Conservation (phyloP, 1,140 invertebrate species). For the Schlechtendalia chinensis region DNA sequence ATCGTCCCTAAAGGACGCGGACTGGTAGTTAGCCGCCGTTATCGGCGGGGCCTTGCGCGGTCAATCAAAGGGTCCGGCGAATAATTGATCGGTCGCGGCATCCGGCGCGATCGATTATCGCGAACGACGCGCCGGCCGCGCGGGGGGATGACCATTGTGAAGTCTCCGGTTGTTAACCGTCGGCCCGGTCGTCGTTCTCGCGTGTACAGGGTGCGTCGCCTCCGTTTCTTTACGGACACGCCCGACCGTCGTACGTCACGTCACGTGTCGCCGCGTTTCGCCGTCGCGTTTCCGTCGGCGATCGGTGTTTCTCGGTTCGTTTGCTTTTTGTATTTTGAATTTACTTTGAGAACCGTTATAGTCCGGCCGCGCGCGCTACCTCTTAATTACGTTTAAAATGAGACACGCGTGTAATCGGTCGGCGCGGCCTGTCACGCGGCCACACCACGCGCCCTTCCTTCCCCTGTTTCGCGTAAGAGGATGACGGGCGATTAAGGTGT, state of each 20-base stretch:
- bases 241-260: too few species aligned
- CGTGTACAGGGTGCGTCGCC: not conserved
- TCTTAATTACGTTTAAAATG: too few species aligned
- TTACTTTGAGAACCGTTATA: too few species aligned
- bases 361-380: too few species aligned
- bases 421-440: too few species aligned
- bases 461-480: conserved; percentile 16
- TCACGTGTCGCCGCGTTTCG: too few species aligned
- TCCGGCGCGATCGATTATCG: conserved; percentile 27
- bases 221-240: too few species aligned
- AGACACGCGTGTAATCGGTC: not conserved
- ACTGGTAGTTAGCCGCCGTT: not conserved
- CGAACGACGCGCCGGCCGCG: not conserved
- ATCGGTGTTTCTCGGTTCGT: too few species aligned
- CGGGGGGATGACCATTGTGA: not conserved
- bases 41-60: not conserved
- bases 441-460: not conserved
- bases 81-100: conserved; percentile 22
- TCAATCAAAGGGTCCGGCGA: conserved; percentile 32
- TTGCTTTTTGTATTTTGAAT: too few species aligned
- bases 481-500: conserved; percentile 35
- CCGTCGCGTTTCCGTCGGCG: too few species aligned
- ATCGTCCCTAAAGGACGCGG: conserved; percentile 10
- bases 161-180: not conserved
- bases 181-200: not conserved